These are phyloP conservation scores for Dicrostonyx torquatus DNA, from an alignment of 2,797 vertebrate genomes.

Conservation along the genomic window DNA sequence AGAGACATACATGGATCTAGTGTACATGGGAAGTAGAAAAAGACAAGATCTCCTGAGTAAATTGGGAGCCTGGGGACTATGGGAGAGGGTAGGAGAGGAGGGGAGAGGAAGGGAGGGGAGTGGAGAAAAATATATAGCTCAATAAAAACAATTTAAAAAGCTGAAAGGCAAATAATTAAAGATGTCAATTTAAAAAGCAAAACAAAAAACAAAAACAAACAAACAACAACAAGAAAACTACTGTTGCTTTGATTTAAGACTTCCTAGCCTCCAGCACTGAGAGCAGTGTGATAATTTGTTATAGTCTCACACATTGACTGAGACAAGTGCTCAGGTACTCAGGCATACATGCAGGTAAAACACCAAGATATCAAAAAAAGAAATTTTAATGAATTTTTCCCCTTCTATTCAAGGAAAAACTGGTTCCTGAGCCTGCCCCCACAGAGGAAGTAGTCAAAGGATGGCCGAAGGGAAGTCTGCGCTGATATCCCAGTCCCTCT, in stretches of 20 bases:
- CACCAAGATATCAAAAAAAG: neutral
- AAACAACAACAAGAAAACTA: too few species aligned
- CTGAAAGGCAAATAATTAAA: too few species aligned
- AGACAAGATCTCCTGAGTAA: too few species aligned
- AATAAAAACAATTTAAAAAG: too few species aligned
- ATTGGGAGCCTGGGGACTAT: too few species aligned
- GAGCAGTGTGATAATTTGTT: neutral
- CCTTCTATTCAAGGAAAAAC: neutral
- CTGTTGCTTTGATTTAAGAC: neutral
- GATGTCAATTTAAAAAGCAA: too few species aligned
- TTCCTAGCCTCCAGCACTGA: neutral
- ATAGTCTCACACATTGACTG: neutral
- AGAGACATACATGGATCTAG: too few species aligned
- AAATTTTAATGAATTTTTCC: neutral
- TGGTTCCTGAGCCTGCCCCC: neutral
- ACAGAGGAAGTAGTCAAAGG: neutral
- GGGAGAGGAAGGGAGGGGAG: too few species aligned
- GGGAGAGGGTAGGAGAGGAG: too few species aligned
- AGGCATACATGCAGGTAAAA: neutral
- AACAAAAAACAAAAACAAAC: too few species aligned
- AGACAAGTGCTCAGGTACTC: neutral
- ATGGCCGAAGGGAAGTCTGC: fast-evolving
- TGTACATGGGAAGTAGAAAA: too few species aligned
- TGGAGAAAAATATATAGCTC: too few species aligned
- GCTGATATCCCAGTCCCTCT: fast-evolving